Conservation (phyloP, 2,888 invertebrate genomes). For the Calliopum simillimum region DNA sequence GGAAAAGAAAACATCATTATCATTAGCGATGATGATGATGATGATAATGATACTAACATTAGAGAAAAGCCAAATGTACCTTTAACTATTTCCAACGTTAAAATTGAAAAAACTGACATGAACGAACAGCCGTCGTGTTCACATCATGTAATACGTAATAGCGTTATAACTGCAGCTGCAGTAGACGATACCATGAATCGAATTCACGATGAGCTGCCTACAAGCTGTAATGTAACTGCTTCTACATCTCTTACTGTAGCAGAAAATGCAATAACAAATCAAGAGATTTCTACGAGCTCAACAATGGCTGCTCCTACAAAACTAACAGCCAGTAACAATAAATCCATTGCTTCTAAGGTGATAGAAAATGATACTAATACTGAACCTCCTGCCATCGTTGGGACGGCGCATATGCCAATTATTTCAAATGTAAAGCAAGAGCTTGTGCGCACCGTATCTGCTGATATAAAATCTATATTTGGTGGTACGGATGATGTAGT, state of each 20-base stretch:
- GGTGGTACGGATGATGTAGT: constrained; percentile 54
- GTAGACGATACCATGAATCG: neutral
- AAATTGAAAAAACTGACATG: too few species aligned
- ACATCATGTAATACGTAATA: neutral
- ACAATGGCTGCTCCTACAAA: too few species aligned
- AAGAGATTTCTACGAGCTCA: too few species aligned
- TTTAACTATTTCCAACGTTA: too few species aligned
- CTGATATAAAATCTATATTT: constrained; percentile 57
- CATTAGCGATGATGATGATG: constrained; percentile 30
- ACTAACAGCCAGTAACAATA: too few species aligned
- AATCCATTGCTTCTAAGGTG: too few species aligned
- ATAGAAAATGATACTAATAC: neutral
- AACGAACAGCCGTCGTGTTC: too few species aligned
- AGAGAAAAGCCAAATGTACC: too few species aligned
- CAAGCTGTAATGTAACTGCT: constrained; percentile 4
- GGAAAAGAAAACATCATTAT: neutral
- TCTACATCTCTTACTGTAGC: too few species aligned
- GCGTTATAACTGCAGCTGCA: neutral
- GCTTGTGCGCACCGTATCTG: constrained; percentile 45
- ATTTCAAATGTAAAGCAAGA: constrained; percentile 52
- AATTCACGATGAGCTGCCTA: neutral
- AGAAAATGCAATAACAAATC: too few species aligned
- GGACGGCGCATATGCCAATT: constrained; percentile 52
- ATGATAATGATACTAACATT: neutral
- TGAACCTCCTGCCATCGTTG: neutral